A percentile compares a stretch with the other conserved stretches of the same genome.
Evolutionary conservation across 2,113 vertebrate species (phyloP).

Genomic region (Phainopepla nitens): DNA sequence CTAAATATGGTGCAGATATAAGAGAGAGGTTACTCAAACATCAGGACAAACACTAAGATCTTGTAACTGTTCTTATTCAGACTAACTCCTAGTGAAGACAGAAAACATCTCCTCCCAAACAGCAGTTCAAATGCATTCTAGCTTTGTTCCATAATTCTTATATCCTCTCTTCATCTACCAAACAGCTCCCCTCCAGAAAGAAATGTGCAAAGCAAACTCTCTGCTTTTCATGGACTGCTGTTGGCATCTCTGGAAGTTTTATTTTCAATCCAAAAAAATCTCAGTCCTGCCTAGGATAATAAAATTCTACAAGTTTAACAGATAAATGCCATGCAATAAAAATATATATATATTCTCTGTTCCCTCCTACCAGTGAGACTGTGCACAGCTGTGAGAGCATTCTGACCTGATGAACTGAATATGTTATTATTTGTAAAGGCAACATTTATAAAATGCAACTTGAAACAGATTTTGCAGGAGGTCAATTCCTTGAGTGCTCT

Average conservation of each 20-base stretch:
- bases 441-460: neutral
- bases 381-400: neutral
- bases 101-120: neutral
- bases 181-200: neutral
- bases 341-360: neutral
- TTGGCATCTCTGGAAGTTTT: constrained; percentile 14
- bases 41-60: neutral
- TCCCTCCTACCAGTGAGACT: neutral
- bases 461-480: constrained; percentile 49
- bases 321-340: constrained; percentile 29
- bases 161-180: neutral
- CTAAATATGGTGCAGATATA: neutral
- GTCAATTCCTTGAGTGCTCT: neutral
- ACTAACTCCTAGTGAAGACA: neutral
- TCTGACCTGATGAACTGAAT: neutral
- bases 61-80: neutral
- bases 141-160: neutral
- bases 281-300: neutral
- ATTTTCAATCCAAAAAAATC: neutral
- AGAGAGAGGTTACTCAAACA: neutral
- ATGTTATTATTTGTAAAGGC: constrained; percentile 9
- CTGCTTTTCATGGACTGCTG: neutral
- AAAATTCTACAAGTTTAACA: neutral
- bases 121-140: neutral
- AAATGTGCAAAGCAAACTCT: neutral